A percentile compares a stretch with the other conserved stretches of the same genome.
Conservation (phyloP, 2,797 vertebrate species). For the Selene dorsalis region DNA sequence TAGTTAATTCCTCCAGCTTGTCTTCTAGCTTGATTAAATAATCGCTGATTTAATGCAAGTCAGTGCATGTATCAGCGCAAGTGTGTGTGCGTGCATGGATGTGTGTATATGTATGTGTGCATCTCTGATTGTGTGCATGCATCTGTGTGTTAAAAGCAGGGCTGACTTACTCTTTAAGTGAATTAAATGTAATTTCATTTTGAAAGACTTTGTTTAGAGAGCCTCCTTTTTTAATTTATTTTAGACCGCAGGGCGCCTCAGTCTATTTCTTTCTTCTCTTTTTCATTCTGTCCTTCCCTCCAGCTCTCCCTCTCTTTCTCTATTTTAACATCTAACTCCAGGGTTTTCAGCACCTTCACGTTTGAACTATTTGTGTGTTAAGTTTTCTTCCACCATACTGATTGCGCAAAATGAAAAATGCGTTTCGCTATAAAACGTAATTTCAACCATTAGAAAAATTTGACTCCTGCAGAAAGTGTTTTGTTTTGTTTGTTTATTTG, state of each 20-base stretch:
- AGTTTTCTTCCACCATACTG: background rate
- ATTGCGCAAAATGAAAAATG: background rate
- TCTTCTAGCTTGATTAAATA: conserved; percentile 81
- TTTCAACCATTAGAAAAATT: background rate
- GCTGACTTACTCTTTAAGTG: conserved; percentile 85
- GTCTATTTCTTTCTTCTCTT: conserved; percentile 24
- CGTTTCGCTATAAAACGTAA: background rate
- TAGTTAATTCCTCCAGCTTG: conserved; percentile 76
- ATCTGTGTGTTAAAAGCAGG: conserved; percentile 70
- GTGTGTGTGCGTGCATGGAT: conserved; percentile 36
- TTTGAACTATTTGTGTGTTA: conserved; percentile 15
- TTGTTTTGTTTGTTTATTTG: background rate
- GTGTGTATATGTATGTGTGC: conserved; percentile 63
- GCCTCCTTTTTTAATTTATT: conserved; percentile 65
- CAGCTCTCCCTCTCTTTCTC: background rate
- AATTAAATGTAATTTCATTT: conserved; percentile 85
- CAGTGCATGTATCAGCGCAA: conserved; percentile 46
- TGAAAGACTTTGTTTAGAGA: conserved; percentile 78
- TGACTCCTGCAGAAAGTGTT: background rate
- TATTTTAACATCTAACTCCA: conserved; percentile 14
- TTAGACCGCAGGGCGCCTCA: conserved; percentile 52
- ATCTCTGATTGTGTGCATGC: conserved; percentile 22
- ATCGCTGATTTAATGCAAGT: conserved; percentile 79
- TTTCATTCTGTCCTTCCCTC: conserved; percentile 5
- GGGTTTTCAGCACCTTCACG: background rate